Percentiles rank a stretch among this genome's conserved stretches.
phyloP scores from a whole-genome alignment of 2,797 vertebrate genomes.

The Acanthurus tractus region DNA sequence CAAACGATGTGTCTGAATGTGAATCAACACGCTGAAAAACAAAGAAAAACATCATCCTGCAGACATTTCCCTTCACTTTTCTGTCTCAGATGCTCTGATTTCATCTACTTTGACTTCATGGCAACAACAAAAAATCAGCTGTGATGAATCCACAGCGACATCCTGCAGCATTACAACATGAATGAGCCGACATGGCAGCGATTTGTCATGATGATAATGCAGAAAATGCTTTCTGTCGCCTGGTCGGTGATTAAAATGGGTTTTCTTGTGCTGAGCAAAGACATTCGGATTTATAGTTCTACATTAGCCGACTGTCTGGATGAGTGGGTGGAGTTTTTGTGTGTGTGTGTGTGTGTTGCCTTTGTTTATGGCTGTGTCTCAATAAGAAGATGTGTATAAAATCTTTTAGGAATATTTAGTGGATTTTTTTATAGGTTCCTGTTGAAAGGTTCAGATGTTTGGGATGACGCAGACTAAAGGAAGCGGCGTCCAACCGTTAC shows the following conservation, averaged over 20 bases:
- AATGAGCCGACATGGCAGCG: neutral
- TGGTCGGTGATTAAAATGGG: conserved; percentile 46
- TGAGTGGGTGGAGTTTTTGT: conserved; percentile 28
- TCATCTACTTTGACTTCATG: neutral
- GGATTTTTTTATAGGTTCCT: neutral
- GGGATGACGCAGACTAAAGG: too few species aligned
- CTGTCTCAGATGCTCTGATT: neutral
- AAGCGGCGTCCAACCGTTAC: too few species aligned
- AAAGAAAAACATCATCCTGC: neutral
- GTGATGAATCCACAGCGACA: conserved; percentile 3
- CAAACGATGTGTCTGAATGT: neutral
- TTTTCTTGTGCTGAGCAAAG: conserved; percentile 18
- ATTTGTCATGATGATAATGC: conserved; percentile 20
- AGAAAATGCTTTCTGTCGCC: conserved; percentile 14
- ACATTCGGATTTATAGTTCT: conserved; percentile 41
- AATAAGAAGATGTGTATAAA: conserved; percentile 1
- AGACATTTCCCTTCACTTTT: neutral
- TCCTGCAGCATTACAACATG: conserved; percentile 11
- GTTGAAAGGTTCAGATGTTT: neutral
- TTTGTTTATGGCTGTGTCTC: neutral
- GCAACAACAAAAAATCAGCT: neutral
- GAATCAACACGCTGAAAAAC: neutral
- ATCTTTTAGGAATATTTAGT: neutral
- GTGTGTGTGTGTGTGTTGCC: conserved; percentile 5
- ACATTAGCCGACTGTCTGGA: conserved; percentile 36